Base-by-base conservation (phyloP, 1,140 invertebrate species). In the Drosophila lacteicornis region DNA sequence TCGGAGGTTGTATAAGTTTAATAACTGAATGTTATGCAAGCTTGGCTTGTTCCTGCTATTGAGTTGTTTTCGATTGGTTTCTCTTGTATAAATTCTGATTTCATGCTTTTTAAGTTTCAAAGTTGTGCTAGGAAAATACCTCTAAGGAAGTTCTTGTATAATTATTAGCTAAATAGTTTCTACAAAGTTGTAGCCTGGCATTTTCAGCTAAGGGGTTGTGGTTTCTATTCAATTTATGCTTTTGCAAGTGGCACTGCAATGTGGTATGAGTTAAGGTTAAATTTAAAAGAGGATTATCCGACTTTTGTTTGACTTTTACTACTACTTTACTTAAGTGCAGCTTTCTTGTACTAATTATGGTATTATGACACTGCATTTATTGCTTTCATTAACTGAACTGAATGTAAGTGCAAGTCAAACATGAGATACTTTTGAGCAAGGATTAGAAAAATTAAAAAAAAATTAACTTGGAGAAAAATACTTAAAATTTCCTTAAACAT, bases 1-100 rank as follows among this genome's bases (percentile, higher is more conserved):
- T 66, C 8, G 60, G 60, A 11, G 62, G 4, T 51, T 67, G 12
- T n/a, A 40, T 67, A 67, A 67, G 38, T 46, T 51, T 19, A 51
- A 19, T 25, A 27, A 17, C 27, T 53, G 47, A 60, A 15, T 38
- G 53, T 56, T 56, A 56, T 56, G 53, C 19, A 56, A 25, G 45
- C 40, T 43, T 13, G 25, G 27, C 40, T 27, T 27, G 50, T 51
- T 33, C 15, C 17, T 2, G 42, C 8, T 25, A 13, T 59, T 36
- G 30, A 4, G 27, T 36, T 46, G 11, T 19, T 17, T 47, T 36
- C 7, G 17, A 51, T 66, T 65, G 27, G 58, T 27, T 65, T 15
- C 7, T 38, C 6, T 17, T 27, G 9, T 8, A 17, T 36, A 2
- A 4, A 7, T 60, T 25, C 13, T 7, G 0, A 12, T 11, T 5